These are phyloP conservation scores for Leptothorax acervorum DNA, from an alignment of 2,888 invertebrate genomes.

Conservation along the genomic window DNA sequence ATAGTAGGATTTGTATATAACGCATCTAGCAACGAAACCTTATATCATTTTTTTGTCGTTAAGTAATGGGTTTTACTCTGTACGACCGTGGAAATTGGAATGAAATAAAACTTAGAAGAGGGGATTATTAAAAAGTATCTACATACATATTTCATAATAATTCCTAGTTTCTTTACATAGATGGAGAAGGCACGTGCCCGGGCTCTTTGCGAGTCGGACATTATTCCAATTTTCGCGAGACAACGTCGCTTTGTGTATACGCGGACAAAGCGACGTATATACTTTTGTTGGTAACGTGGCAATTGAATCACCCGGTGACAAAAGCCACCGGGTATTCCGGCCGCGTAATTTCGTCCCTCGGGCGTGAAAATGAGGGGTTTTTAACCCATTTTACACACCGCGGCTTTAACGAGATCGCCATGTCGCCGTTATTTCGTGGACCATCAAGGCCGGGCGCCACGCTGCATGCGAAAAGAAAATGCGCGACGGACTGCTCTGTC, in stretches of 20 bases:
- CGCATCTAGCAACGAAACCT: not conserved
- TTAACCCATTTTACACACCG: constrained; percentile 72
- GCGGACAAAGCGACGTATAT: constrained; percentile 61
- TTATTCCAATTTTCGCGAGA: constrained; percentile 41
- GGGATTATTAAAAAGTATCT: constrained; percentile 15
- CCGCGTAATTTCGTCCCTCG: constrained; percentile 70
- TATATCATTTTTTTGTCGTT: not conserved
- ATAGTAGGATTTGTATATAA: constrained; percentile 16
- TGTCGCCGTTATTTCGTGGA: constrained; percentile 55
- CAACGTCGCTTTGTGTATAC: constrained; percentile 61
- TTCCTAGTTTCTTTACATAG: constrained; percentile 27
- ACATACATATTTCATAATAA: constrained; percentile 36
- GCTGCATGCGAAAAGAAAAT: constrained; percentile 54
- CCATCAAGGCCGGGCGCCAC: constrained; percentile 42
- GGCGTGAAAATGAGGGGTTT: constrained; percentile 71
- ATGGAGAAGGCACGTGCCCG: constrained; percentile 34
- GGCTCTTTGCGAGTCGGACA: constrained; percentile 46
- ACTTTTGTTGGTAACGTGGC: constrained; percentile 64
- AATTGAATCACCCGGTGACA: constrained; percentile 70
- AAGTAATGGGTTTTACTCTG: constrained; percentile 10
- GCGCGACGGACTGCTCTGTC: not conserved
- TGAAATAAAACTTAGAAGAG: constrained; percentile 4
- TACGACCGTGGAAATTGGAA: constrained; percentile 6
- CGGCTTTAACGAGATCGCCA: constrained; percentile 69
- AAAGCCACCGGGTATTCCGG: constrained; percentile 68